Evolutionary conservation across 1,140 invertebrate genomes (phyloP).

Genomic region (Drosophila varians): DNA sequence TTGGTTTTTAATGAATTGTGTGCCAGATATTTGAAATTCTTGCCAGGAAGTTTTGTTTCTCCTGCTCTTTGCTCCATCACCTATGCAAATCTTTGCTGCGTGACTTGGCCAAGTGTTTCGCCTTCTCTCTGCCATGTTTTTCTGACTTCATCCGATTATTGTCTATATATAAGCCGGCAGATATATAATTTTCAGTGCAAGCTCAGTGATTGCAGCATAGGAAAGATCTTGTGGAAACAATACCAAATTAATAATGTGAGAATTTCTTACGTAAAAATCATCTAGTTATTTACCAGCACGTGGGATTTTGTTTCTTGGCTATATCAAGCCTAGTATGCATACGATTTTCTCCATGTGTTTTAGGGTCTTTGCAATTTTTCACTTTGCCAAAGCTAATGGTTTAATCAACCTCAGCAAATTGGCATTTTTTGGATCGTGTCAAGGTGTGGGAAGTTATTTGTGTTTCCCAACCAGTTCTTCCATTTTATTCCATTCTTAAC

Average conservation of each 20-base stretch:
- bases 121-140: constrained; percentile 4
- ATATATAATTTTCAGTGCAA: constrained; percentile 52
- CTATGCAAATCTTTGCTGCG: constrained; percentile 67
- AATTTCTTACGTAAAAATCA: constrained; percentile 71
- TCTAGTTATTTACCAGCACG: constrained; percentile 14
- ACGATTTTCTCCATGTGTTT: background rate
- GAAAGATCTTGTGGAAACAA: constrained; percentile 62
- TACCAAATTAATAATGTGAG: constrained; percentile 74
- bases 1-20: constrained; percentile 70
- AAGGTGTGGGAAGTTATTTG: constrained; percentile 8
- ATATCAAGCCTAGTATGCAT: background rate
- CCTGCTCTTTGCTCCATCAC: constrained; percentile 45
- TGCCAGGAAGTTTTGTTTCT: constrained; percentile 60
- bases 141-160: constrained; percentile 42
- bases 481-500: background rate
- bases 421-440: background rate
- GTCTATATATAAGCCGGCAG: constrained; percentile 33
- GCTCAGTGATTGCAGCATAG: constrained; percentile 44
- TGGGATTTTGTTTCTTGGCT: constrained; percentile 1
- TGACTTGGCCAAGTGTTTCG: constrained; percentile 51
- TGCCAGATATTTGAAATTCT: constrained; percentile 78
- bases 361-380: background rate
- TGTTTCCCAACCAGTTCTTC: background rate
- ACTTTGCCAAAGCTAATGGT: constrained; percentile 29
- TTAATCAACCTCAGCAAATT: background rate